A percentile compares a stretch with the other conserved stretches of the same genome.
Conservation (phyloP, 2,888 invertebrate genomes). For the Calliphora vomitoria region DNA sequence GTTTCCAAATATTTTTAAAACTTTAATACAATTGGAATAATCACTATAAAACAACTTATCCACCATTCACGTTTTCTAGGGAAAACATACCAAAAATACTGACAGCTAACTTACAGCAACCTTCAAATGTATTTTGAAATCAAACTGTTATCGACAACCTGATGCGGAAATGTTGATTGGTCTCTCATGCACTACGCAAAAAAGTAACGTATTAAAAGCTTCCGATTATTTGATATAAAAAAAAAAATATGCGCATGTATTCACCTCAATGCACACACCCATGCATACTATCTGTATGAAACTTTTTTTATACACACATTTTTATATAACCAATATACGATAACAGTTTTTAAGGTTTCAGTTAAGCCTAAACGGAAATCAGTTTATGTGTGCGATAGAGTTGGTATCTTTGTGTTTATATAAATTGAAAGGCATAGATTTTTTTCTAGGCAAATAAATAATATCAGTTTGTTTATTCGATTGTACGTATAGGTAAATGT, state of each 20-base stretch:
- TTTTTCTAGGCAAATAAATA: constrained; percentile 4
- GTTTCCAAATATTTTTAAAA: too few relatives aligned
- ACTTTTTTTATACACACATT: too few relatives aligned
- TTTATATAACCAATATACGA: neutral
- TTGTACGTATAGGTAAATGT: neutral
- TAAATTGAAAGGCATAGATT: constrained; percentile 28
- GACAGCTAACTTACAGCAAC: neutral
- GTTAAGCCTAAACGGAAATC: constrained; percentile 40
- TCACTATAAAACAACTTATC: too few relatives aligned
- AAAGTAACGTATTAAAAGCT: constrained; percentile 42
- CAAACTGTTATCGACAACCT: constrained; percentile 42
- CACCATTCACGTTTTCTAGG: too few relatives aligned
- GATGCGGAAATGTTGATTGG: constrained; percentile 68
- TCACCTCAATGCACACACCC: constrained; percentile 7
- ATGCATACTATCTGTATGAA: neutral
- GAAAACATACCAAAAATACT: neutral
- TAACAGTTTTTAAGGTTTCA: constrained; percentile 19
- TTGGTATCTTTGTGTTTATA: neutral
- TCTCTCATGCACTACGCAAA: constrained; percentile 33
- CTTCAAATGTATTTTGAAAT: constrained; percentile 29
- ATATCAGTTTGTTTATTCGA: too few relatives aligned
- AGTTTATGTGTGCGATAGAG: neutral
- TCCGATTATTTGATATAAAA: neutral
- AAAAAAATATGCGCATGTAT: neutral
- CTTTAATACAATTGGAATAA: too few relatives aligned